Conservation (phyloP, 2,113 vertebrate species). For the Oreochromis tanganicae region DNA sequence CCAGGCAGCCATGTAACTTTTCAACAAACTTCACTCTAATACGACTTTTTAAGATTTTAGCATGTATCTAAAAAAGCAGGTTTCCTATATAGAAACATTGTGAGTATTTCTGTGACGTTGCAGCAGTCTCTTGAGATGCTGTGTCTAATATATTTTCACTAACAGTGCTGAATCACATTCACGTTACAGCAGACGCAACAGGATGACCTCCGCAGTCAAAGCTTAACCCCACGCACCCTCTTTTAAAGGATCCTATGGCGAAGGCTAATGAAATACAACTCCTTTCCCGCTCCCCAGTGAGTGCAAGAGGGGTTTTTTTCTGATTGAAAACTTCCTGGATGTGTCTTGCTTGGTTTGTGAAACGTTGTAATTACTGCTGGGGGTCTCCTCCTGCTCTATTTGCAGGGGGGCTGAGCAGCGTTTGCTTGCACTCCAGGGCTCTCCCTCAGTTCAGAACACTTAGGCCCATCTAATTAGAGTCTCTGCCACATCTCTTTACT, state of each 20-base stretch:
- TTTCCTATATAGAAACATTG: not conserved
- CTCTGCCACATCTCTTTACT: constrained; percentile 61
- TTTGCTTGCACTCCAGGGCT: constrained; percentile 65
- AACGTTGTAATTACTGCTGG: constrained; percentile 77
- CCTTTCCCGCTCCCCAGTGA: constrained; percentile 52
- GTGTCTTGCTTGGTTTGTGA: constrained; percentile 74
- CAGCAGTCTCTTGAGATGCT: not conserved
- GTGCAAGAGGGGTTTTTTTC: constrained; percentile 47
- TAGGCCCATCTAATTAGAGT: constrained; percentile 76
- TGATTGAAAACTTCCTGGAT: constrained; percentile 75
- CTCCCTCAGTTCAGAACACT: constrained; percentile 73
- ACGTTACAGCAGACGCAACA: constrained; percentile 14
- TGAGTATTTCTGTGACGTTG: not conserved
- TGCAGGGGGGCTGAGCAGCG: constrained; percentile 63
- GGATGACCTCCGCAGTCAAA: constrained; percentile 47
- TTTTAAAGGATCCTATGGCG: constrained; percentile 47
- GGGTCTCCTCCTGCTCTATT: constrained; percentile 68
- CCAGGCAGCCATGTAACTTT: not conserved
- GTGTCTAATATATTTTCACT: not conserved
- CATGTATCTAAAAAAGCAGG: not conserved
- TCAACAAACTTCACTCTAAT: not conserved
- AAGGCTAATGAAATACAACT: constrained; percentile 61
- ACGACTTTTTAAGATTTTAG: not conserved
- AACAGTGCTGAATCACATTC: constrained; percentile 20
- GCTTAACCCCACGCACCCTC: not conserved